Evolutionary conservation across 37 sponge, comb jelly and placozoan genomes (phyloP), one percentile per base, ranked within the genome.

Genomic region (Tethya wilhelma): DNA sequence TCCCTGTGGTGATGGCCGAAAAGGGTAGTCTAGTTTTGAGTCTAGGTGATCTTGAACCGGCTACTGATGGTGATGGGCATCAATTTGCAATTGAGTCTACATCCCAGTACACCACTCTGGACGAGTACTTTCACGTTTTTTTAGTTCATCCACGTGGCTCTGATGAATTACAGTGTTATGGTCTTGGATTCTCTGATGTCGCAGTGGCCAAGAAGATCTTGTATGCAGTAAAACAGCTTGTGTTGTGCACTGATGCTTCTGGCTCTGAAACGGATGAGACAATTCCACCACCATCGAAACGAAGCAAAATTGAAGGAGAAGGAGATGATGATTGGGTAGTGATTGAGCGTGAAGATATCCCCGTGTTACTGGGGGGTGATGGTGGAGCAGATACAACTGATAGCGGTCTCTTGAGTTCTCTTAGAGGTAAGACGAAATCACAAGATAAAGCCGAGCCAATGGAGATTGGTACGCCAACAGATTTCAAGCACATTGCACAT

Each of bases 61-160:
- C 14, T 49, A 49, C 53, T 49, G 14, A 14, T 72, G 88, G 82
- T 28, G 82, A 69, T 8, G 33, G 4, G 37, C 59, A 59, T 2
- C 45, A 74, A 5, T 87, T 75, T 37, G 23, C n/a, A 28, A 45
- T 87, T 23, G 11, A 58, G 14, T 8, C 22, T 29, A 32, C 30
- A 3, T 58, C 81, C 4, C 32, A 42, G 9, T 87, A 87, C 69
- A 68, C 69, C 19, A 62, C 6, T 23, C 53, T 68, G 11, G 36
- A 67, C 14, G 39, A 74, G 29, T 69, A 87, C 39, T 87, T 87
- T 31, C 88, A 87, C 40, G 42, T 69, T 1, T 80, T 87, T 36
- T 36, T 31, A 0, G 12, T 62, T 9, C 23, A 44, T 26, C 39
- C 29, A 11, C 20, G 37, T 30, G 81, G 59, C 17, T 17, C 4